Conservation (phyloP, 2,113 vertebrate species). For the Pagrus major region DNA sequence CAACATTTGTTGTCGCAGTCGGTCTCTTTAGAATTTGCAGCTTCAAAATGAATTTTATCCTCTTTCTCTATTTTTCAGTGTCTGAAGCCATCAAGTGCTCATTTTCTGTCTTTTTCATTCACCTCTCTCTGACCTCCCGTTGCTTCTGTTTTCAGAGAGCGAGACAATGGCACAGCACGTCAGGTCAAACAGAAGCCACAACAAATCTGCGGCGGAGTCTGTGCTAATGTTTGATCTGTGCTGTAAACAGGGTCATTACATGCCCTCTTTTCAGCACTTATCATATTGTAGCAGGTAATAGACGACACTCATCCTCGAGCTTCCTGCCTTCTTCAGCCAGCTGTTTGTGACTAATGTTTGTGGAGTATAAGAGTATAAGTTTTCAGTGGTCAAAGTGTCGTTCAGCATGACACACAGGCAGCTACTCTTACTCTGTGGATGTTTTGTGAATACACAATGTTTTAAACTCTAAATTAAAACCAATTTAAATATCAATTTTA, state of each 20-base stretch:
- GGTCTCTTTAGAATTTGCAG: background rate
- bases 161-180: background rate
- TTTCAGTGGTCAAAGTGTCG: background rate
- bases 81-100: background rate
- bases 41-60: background rate
- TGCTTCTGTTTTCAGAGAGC: conserved; percentile 21
- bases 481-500: background rate
- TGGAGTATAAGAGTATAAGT: background rate
- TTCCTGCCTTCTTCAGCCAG: background rate
- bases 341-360: background rate
- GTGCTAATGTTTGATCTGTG: background rate
- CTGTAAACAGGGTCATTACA: conserved; percentile 26
- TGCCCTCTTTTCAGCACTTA: background rate
- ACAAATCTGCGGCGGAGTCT: conserved; percentile 1
- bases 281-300: background rate
- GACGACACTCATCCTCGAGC: background rate
- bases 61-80: background rate
- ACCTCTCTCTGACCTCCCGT: conserved; percentile 12
- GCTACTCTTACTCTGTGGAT: background rate
- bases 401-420: background rate
- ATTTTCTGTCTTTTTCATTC: conserved; percentile 11
- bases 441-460: background rate
- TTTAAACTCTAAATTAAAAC: background rate
- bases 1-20: background rate
- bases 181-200: conserved; percentile 17